phyloP scores from a whole-genome alignment of 1,140 invertebrate genomes.

The Lysiphlebus fabarum region DNA sequence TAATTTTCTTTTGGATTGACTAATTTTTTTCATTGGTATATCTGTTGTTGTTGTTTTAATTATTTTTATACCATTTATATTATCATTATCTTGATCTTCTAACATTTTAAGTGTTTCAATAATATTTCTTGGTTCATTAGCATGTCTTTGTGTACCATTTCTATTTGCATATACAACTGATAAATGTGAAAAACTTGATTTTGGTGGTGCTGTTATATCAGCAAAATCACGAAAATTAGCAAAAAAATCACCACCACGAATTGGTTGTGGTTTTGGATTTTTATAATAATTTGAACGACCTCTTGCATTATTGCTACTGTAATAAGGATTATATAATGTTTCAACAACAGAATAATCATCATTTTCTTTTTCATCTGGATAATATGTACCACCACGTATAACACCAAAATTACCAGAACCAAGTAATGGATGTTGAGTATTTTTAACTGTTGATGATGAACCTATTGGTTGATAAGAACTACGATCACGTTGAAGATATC shows the following conservation, averaged over 20 bases:
- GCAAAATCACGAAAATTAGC: constrained; percentile 86
- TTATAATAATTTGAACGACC: constrained; percentile 60
- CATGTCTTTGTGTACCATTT: constrained; percentile 57
- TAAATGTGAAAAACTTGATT: constrained; percentile 76
- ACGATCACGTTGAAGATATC: constrained; percentile 49
- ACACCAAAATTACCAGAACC: constrained; percentile 88
- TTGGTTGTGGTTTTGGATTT: constrained; percentile 52
- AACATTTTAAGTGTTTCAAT: constrained; percentile 73
- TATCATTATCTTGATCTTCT: constrained; percentile 59
- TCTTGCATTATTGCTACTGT: constrained; percentile 64
- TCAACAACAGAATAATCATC: constrained; percentile 56
- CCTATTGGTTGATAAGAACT: constrained; percentile 34
- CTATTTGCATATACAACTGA: constrained; percentile 79
- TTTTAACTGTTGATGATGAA: constrained; percentile 34
- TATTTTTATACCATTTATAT: constrained; percentile 34
- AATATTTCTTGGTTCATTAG: constrained; percentile 72
- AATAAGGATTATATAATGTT: constrained; percentile 60
- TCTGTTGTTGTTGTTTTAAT: constrained; percentile 36
- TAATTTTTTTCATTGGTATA: constrained; percentile 57
- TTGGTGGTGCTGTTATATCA: constrained; percentile 78
- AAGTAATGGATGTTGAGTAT: constrained; percentile 57
- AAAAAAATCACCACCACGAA: constrained; percentile 58
- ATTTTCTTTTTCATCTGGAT: constrained; percentile 59
- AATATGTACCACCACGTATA: constrained; percentile 82
- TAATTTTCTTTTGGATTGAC: constrained; percentile 65